Percentiles rank a stretch among this genome's conserved stretches.
Evolutionary conservation across 2,797 vertebrate genomes (phyloP).

Genomic region (Notolepis coatsorum): DNA sequence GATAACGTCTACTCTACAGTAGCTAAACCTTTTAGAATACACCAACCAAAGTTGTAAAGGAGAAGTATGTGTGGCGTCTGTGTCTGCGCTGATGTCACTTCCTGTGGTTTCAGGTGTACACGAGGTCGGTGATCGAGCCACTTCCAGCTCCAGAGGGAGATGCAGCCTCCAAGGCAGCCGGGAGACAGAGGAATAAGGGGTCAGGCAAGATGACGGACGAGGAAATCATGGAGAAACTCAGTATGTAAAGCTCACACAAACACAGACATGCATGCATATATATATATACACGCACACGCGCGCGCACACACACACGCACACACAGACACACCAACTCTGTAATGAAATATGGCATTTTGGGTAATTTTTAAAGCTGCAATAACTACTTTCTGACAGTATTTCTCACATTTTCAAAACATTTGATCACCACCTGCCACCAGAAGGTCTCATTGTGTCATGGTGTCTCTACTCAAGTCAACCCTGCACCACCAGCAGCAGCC

Average conservation of each 20-base stretch:
- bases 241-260: constrained; percentile 75
- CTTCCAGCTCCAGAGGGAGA: constrained; percentile 86
- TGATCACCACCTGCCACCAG: too few species aligned
- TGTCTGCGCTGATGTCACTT: not conserved
- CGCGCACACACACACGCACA: not conserved
- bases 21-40: too few species aligned
- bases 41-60: not conserved
- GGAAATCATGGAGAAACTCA: constrained; percentile 98
- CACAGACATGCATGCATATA: not conserved
- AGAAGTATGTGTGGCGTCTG: not conserved
- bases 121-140: constrained; percentile 94
- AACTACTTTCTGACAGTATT: too few species aligned
- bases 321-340: not conserved
- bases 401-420: too few species aligned
- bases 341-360: too few species aligned
- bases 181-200: constrained; percentile 93
- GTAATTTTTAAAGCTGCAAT: too few species aligned
- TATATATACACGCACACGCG: not conserved
- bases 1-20: too few species aligned
- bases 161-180: constrained; percentile 80
- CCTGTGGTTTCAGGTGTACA: constrained; percentile 85
- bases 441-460: too few species aligned
- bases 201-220: constrained; percentile 97
- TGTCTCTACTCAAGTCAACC: too few species aligned
- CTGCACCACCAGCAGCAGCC: too few species aligned